Evolutionary conservation across 2,797 vertebrate genomes (phyloP), one percentile per base, ranked within the genome.

Genomic region (Champsocephalus gunnari): DNA sequence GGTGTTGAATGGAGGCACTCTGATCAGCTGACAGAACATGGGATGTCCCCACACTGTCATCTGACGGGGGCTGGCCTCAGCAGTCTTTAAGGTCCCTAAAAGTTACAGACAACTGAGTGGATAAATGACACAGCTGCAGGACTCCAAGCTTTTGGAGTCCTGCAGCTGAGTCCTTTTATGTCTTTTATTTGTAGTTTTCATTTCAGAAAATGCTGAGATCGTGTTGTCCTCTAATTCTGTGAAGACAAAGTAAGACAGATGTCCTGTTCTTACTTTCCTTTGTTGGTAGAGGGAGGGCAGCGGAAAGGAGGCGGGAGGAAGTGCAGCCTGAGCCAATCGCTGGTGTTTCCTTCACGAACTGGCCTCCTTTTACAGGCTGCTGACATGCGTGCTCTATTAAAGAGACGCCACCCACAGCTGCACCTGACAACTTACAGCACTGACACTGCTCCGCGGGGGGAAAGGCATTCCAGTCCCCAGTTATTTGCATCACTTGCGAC

Each of bases 331-430:
- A 81, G 74, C 93, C 91, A 91, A 93, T 93, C 56, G 0, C 55
- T 32, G 55, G 34, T 3, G 77, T 47, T 32, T 74, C 73, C 73
- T 55, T 73, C 49, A 53, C 16, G 83, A 92, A 77, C 89, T 86
- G 95, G 94, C 96, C 95, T 97, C 96, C 94, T 97, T 96, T 97
- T 97, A 96, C 95, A 97, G 95, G 90, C 95, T 94, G 88, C 88
- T 87, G 90, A 88, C 83, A 81, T 47, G 82, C 81, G 34, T 89
- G 93, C 93, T 95, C 92, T 96, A 96, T 96, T 94, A 94, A 89
- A 94, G 90, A 90, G 88, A 92, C 85, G 75, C 86, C 91, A 77
- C 82, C 88, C 92, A 89, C 93, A 93, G 92, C 93, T 93, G 94
- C 94, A 97, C 97, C 95, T 97, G 97, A 97, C 95, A 92, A 80